Conservation (phyloP, 2,113 vertebrate species). For the Myxocyprinus asiaticus region DNA sequence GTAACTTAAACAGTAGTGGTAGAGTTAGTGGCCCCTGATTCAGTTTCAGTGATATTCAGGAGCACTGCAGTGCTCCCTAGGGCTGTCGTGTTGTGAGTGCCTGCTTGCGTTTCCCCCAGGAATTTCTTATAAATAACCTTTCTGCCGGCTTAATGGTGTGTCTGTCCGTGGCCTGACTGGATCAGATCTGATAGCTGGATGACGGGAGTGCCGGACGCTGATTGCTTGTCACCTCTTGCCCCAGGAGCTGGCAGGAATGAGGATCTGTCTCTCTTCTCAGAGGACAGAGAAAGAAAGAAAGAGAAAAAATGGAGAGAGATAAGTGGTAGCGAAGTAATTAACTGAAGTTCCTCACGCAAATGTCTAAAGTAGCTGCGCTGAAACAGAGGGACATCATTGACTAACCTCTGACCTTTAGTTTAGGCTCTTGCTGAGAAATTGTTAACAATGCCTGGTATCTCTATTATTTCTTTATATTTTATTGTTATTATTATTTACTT, state of each 20-base stretch:
- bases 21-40: not conserved
- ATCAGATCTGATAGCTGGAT: slow-evolving; percentile 52
- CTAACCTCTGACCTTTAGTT: slow-evolving; percentile 14
- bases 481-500: not conserved
- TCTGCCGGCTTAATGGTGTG: slow-evolving; percentile 52
- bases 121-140: slow-evolving; percentile 47
- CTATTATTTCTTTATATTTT: no score
- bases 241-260: slow-evolving; percentile 47
- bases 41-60: slow-evolving; percentile 3
- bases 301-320: slow-evolving; percentile 25
- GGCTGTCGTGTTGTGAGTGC: slow-evolving; percentile 9
- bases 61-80: not conserved
- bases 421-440: not conserved
- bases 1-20: not conserved
- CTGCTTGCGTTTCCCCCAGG: slow-evolving; percentile 10
- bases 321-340: slow-evolving; percentile 55
- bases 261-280: slow-evolving; percentile 25
- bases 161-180: slow-evolving; percentile 27
- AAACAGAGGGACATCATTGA: slow-evolving; percentile 20
- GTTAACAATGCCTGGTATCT: not conserved
- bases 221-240: slow-evolving; percentile 56
- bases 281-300: slow-evolving; percentile 15
- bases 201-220: slow-evolving; percentile 42
- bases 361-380: slow-evolving; percentile 31
- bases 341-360: slow-evolving; percentile 17